Evolutionary conservation across 2,888 invertebrate species (phyloP), one percentile per base, ranked within the genome.

Genomic region (Eupithecia vulgata): DNA sequence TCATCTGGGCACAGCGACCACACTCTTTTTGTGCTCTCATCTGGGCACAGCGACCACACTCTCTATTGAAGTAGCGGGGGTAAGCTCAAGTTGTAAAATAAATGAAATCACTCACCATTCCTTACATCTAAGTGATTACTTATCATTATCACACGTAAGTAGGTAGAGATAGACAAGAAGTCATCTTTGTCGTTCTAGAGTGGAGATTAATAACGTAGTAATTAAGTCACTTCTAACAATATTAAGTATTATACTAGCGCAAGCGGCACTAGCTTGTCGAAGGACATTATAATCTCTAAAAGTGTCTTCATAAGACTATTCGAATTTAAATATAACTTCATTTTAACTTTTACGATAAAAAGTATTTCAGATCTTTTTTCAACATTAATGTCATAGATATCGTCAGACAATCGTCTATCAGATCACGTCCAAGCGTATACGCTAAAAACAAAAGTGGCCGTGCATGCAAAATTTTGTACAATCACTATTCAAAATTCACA

Each of bases 251-350:
- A 81, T 83, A 81, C 86, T 83, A 87, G 87, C 85, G 85, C 88
- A 83, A 81, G 82, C 79, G 86, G 85, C 79, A 78, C 89, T 87
- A 85, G 86, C 83, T 82, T 80, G 82, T 85, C 84, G 81, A 87
- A 85, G 81, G 85, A 88, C 86, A 82, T 84, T 82, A 83, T 83
- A 83, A 84, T 82, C 81, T 80, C 82, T 81, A 80, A 75, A 71
- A 79, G 81, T 78, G 91, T 86, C 92, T 93, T 92, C 87, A 81
- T 78, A 91, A 92, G 92, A 92, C 91, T 81, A 82, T 81, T 84
- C 85, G 78, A 85, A 48, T 83, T 83, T 80, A 85, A 52, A 87
- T 87, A 88, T 87, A 86, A 81, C 82, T 83, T 86, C 85, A 82
- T 85, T 86, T 86, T 83, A 85, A 85, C 82, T 81, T 85, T 87